Evolutionary conservation across 2,888 invertebrate genomes (phyloP), one percentile per base, ranked within the genome.

Genomic region (Epinotia brunnichana): DNA sequence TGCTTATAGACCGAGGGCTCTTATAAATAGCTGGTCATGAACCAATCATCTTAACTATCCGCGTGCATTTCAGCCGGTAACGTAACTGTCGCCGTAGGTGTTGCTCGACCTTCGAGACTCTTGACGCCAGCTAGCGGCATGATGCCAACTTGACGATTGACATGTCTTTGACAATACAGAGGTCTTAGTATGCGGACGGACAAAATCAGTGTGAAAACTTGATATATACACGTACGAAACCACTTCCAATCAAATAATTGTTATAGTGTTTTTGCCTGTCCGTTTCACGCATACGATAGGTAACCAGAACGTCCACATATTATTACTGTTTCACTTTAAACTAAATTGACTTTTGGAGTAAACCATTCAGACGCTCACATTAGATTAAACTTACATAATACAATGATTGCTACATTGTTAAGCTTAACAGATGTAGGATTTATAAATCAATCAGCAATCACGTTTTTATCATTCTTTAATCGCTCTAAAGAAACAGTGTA

Each of bases 141-240:
- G 72, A 76, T 77, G 78, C 77, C 78, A 77, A 73, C 44, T 66
- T 73, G 76, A 44, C 72, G 74, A 77, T 78, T 75, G 77, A 78
- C 74, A 62, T 69, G n/a, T 68, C 70, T 76, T 72, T 71, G 76
- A 76, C 73, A 61, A 74, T 21, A 44, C 9, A 51, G 24, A 44
- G 70, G 44, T 74, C 76, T 77, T 76, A 64, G 67, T 76, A 74
- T 74, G 44, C 44, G 15, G 44, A 15, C 44, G 15, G 44, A 15
- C 44, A 4, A n/a, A 4, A 1, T 44, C 15, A 44, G 44, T 5
- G 44, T 4, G 44, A 44, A 41, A 44, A 13, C 44, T 15, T n/a
- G 15, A 44, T 3, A 44, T 15, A n/a, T 15, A n/a, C n/a, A n/a
- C n/a, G n/a, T 48, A n/a, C n/a, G 1, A n/a, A 48, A 48, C 5